Base-by-base conservation (phyloP, 2,113 vertebrate species). In the Strix aluco region DNA sequence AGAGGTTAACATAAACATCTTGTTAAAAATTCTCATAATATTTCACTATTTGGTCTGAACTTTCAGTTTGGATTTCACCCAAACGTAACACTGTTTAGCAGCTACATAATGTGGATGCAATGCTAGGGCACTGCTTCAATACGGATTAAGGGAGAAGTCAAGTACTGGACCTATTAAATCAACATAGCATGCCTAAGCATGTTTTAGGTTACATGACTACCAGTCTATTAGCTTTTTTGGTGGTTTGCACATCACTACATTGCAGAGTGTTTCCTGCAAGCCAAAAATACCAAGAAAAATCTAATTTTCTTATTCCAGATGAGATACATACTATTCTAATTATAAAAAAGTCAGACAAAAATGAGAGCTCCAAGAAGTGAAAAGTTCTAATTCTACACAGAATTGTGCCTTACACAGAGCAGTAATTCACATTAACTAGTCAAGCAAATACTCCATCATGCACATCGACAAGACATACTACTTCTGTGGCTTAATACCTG, bases 401-500 rank as follows among this genome's bases (percentile, higher is more conserved):
- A 46, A 46, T 46, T 46, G 44, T 46, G 51, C 69, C 54, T 57
- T 88, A 38, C 47, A 83, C 1, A 57, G 6, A 77, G 17, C 13
- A 81, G n/a, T 62, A 92, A 69, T 46, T 38, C 52, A 70, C 30
- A 36, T 59, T 47, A 62, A 92, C 15, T 27, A 88, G 25, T 70
- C 36, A 94, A 40, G 52, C 29, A 71, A 91, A 84, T 46, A 81
- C n/a, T 82, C 67, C 30, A 54, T 46, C 44, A 38, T 13, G 32
- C 12, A 61, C 44, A 58, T 17, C 21, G 34, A 61, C 34, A 94
- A 72, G 58, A 90, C 59, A 90, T 36, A 52, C 7, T 23, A 73
- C 25, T 75, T 72, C 30, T 47, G 29, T 65, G 19, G 32, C 51
- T 83, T 40, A 78, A 80, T 98, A 99, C 99, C 99, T 98, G 99